Conservation (phyloP, 2,797 vertebrate genomes). For the Brotogeris chrysoptera region DNA sequence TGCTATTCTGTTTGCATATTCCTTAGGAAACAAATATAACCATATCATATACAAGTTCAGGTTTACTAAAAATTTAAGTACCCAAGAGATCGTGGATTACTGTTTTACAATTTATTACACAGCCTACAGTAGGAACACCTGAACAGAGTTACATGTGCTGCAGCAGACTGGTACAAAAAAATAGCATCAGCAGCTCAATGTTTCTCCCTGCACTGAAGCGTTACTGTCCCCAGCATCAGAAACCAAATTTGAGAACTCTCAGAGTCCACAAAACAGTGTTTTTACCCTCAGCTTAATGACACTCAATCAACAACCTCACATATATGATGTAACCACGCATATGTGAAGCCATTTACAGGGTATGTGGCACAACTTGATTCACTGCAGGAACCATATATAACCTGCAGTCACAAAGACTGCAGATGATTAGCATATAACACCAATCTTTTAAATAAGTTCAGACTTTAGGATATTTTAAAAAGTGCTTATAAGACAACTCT, state of each 20-base stretch:
- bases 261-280: background rate
- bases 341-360: background rate
- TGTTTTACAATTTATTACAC: background rate
- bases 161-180: background rate
- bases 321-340: rapidly evolving
- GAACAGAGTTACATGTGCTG: rapidly evolving
- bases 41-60: background rate
- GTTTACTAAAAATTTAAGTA: background rate
- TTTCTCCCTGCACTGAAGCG: background rate
- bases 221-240: background rate
- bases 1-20: constrained; percentile 79
- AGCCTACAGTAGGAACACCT: background rate
- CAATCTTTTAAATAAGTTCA: background rate
- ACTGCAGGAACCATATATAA: background rate
- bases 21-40: constrained; percentile 47
- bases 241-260: background rate
- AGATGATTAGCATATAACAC: background rate
- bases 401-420: background rate
- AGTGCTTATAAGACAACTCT: background rate
- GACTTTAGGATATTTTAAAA: background rate
- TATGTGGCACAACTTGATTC: background rate
- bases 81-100: background rate
- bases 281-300: background rate
- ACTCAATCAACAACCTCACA: background rate
- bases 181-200: background rate